Evolutionary conservation across 1,140 invertebrate genomes (phyloP).

Genomic region (Zophobas morio): DNA sequence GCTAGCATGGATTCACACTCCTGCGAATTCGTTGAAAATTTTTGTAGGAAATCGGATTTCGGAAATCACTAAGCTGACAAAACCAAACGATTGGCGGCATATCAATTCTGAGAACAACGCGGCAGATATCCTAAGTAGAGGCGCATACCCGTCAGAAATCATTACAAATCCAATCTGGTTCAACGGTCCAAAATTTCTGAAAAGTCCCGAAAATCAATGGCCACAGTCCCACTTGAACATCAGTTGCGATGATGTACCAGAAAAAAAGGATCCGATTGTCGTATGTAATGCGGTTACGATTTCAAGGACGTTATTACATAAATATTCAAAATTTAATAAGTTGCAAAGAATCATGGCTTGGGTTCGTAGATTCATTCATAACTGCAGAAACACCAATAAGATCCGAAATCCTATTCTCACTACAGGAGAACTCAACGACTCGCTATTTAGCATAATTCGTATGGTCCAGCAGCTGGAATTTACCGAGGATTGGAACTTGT

Average conservation of each 20-base stretch:
- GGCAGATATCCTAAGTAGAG: conserved; percentile 28
- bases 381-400: not conserved
- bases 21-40: conserved; percentile 59
- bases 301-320: too few species aligned
- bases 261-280: not conserved
- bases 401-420: not conserved
- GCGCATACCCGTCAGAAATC: not conserved
- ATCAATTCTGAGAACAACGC: conserved; percentile 37
- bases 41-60: conserved; percentile 46
- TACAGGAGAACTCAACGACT: too few species aligned
- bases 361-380: not conserved
- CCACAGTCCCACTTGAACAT: not conserved
- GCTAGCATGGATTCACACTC: conserved; percentile 54
- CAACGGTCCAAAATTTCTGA: conserved; percentile 2
- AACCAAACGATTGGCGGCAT: conserved; percentile 37
- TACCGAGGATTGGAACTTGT: too few species aligned
- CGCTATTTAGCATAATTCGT: too few species aligned
- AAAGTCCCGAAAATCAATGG: not conserved
- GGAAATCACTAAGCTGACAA: conserved; percentile 41
- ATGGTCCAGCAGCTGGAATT: too few species aligned
- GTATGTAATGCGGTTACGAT: too few species aligned
- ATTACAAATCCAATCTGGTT: conserved; percentile 8
- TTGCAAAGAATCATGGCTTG: not conserved
- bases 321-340: conserved; percentile 8
- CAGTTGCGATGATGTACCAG: not conserved